Evolutionary conservation across 2,113 vertebrate genomes (phyloP).

Genomic region (rabbit (Oryctolagus cuniculus)): DNA sequence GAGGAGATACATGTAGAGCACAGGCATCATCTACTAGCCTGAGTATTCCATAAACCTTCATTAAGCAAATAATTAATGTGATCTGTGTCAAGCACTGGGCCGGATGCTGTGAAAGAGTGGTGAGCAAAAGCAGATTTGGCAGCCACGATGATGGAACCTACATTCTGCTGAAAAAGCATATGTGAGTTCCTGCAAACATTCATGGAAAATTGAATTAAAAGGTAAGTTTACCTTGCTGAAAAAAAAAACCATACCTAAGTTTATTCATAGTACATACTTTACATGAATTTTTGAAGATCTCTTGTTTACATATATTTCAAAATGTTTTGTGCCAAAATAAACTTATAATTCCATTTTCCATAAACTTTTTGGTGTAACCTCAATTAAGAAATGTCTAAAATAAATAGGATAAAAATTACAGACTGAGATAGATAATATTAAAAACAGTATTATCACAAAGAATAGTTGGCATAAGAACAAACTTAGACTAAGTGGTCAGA

Average conservation of each 20-base stretch:
- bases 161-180: neutral
- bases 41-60: neutral
- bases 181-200: no score
- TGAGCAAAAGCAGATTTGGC: neutral
- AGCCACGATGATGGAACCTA: neutral
- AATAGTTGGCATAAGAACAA: neutral
- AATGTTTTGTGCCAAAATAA: no score
- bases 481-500: neutral
- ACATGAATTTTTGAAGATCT: no score
- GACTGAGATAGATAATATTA: neutral
- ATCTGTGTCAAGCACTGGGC: neutral
- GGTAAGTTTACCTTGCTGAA: no score
- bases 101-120: neutral
- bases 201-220: no score
- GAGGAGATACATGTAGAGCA: neutral
- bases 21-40: rapidly evolving
- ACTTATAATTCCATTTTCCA: neutral
- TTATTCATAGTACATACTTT: no score
- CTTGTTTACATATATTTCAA: no score
- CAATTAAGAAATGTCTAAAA: neutral
- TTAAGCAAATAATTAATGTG: neutral
- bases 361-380: neutral
- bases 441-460: neutral
- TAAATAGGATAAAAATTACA: conserved; percentile 12
- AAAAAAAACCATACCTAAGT: neutral